These are phyloP conservation scores for Glaucomys volans DNA, from an alignment of 2,113 vertebrate species.

Conservation along the genomic window DNA sequence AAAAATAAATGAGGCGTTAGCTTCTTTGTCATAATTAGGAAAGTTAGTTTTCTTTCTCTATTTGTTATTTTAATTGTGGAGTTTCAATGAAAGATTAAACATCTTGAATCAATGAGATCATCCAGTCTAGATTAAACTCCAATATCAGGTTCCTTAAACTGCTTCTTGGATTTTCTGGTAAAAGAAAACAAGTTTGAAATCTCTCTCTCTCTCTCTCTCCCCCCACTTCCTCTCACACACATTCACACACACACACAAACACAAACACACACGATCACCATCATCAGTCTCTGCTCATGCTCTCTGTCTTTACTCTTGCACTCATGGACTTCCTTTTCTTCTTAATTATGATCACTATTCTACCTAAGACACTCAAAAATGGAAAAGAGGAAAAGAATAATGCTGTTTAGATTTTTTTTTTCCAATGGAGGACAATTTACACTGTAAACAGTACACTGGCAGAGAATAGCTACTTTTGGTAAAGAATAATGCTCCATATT, in stretches of 20 bases:
- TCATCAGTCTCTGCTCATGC: neutral
- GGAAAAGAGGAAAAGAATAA: slow-evolving; percentile 56
- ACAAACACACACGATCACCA: neutral
- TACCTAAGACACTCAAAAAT: slow-evolving; percentile 58
- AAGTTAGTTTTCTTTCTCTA: slow-evolving; percentile 83
- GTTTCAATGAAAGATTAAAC: slow-evolving; percentile 85
- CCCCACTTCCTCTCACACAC: neutral
- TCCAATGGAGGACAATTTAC: slow-evolving; percentile 81
- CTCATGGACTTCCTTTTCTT: slow-evolving; percentile 49
- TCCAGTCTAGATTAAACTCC: slow-evolving; percentile 83
- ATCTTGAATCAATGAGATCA: slow-evolving; percentile 81
- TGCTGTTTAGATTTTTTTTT: slow-evolving; percentile 69
- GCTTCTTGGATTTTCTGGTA: slow-evolving; percentile 85
- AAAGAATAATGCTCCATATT: slow-evolving; percentile 79
- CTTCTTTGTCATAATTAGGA: slow-evolving; percentile 85
- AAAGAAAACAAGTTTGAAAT: slow-evolving; percentile 85
- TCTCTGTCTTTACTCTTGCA: slow-evolving; percentile 24
- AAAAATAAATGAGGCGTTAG: slow-evolving; percentile 88
- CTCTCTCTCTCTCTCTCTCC: slow-evolving; percentile 35
- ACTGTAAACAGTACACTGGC: slow-evolving; percentile 87
- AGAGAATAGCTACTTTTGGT: slow-evolving; percentile 85
- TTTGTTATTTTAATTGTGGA: slow-evolving; percentile 79
- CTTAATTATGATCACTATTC: slow-evolving; percentile 48
- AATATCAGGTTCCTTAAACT: slow-evolving; percentile 83
- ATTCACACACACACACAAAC: neutral